A percentile compares a stretch with the other conserved stretches of the same genome.
Evolutionary conservation across 1,140 invertebrate species (phyloP).

Genomic region (Micrasema longulum): DNA sequence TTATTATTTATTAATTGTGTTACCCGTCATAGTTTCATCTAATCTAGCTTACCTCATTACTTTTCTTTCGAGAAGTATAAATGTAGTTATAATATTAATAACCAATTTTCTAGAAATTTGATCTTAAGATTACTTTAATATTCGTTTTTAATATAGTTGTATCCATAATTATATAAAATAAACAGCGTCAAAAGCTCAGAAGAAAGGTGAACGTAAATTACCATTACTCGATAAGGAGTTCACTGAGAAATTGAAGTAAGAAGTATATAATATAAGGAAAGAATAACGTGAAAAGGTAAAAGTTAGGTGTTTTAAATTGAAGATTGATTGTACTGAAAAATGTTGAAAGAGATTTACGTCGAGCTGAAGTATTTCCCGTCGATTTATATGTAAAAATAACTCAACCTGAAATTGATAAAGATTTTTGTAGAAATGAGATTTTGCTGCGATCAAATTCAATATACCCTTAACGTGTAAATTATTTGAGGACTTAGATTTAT

Average conservation of each 20-base stretch:
- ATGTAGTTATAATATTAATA: neutral
- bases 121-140: neutral
- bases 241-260: neutral
- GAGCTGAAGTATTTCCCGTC: neutral
- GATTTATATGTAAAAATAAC: no score
- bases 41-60: no score
- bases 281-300: neutral
- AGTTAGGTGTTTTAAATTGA: constrained; percentile 22
- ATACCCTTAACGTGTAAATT: no score
- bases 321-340: constrained; percentile 22
- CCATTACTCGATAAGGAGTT: constrained; percentile 1
- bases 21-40: no score
- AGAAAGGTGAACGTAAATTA: neutral
- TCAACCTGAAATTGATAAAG: no score
- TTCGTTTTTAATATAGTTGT: neutral
- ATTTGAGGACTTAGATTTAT: no score
- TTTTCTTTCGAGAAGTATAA: no score
- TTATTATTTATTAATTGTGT: no score
- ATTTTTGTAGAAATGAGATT: no score
- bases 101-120: neutral
- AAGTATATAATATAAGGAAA: neutral
- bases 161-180: neutral
- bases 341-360: constrained; percentile 4
- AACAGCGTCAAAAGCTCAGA: neutral
- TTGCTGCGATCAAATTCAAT: no score